phyloP scores from a whole-genome alignment of 1,140 invertebrate species.

The Stenopsyche tienmushanensis region DNA sequence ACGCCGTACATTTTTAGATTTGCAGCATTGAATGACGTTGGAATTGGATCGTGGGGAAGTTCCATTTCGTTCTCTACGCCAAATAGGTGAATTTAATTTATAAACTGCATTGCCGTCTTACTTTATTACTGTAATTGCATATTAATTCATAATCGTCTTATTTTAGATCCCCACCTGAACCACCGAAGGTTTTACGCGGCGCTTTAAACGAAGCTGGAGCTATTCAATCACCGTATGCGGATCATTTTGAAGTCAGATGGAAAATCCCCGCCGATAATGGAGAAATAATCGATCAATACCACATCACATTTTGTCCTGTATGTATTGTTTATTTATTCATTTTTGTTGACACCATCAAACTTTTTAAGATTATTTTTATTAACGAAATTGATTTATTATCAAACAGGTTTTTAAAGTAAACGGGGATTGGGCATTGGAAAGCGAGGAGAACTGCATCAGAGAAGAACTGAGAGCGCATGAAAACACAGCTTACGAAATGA shows the following conservation, averaged over 20 bases:
- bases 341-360: conserved; percentile 2
- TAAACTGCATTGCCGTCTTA: not conserved
- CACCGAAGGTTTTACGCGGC: conserved; percentile 45
- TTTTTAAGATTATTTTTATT: too few relatives aligned
- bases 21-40: conserved; percentile 81
- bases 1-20: conserved; percentile 84
- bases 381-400: not conserved
- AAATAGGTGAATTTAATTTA: conserved; percentile 45
- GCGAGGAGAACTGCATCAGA: conserved; percentile 59
- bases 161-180: conserved; percentile 46
- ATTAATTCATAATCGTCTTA: not conserved
- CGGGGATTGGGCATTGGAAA: conserved; percentile 62
- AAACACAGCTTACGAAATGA: conserved; percentile 66
- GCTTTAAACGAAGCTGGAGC: conserved; percentile 41
- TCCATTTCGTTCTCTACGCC: conserved; percentile 59
- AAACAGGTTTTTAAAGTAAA: conserved; percentile 58
- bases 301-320: conserved; percentile 78
- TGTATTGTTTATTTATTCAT: conserved; percentile 46
- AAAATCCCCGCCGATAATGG: conserved; percentile 83
- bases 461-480: conserved; percentile 59
- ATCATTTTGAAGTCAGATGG: conserved; percentile 81
- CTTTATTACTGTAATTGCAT: not conserved
- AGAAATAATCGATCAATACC: conserved; percentile 80
- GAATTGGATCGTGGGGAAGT: conserved; percentile 70
- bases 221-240: conserved; percentile 61